Percentiles rank a stretch among this genome's conserved stretches.
Conservation (phyloP, 2,888 invertebrate genomes). For the Ametastegia equiseti region DNA sequence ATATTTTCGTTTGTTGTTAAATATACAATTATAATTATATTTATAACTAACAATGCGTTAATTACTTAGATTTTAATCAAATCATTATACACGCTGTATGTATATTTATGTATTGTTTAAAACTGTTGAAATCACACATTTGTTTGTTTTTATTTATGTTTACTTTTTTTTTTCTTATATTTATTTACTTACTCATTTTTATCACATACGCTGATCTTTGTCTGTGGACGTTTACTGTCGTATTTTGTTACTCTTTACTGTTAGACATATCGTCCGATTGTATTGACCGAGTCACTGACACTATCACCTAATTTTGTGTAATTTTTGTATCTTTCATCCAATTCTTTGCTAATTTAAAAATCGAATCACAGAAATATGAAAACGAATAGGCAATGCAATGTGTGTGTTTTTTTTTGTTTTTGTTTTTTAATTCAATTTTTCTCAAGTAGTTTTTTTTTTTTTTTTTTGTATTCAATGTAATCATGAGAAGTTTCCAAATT, state of each 20-base stretch:
- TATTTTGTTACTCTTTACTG: no score
- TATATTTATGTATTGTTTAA: neutral
- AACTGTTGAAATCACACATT: neutral
- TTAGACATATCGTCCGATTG: no score
- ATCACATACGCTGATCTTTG: neutral
- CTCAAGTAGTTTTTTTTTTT: slow-evolving; percentile 41
- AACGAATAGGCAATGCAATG: no score
- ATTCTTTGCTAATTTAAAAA: no score
- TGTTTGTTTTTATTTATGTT: neutral
- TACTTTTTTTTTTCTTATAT: neutral
- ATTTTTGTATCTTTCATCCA: no score
- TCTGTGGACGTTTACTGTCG: neutral
- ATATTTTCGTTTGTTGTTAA: no score
- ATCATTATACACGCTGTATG: neutral
- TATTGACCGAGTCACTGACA: no score
- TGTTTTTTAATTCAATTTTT: slow-evolving; percentile 50
- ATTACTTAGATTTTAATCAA: neutral
- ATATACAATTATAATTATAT: slow-evolving; percentile 47
- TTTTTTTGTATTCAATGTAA: no score
- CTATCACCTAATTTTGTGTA: no score
- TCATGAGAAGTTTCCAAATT: no score
- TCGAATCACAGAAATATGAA: neutral
- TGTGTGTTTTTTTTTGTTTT: neutral
- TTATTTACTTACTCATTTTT: neutral
- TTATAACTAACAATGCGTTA: neutral